Evolutionary conservation across 1,140 invertebrate genomes (phyloP), one percentile per base, ranked within the genome.

Genomic region (Ladona fulva): DNA sequence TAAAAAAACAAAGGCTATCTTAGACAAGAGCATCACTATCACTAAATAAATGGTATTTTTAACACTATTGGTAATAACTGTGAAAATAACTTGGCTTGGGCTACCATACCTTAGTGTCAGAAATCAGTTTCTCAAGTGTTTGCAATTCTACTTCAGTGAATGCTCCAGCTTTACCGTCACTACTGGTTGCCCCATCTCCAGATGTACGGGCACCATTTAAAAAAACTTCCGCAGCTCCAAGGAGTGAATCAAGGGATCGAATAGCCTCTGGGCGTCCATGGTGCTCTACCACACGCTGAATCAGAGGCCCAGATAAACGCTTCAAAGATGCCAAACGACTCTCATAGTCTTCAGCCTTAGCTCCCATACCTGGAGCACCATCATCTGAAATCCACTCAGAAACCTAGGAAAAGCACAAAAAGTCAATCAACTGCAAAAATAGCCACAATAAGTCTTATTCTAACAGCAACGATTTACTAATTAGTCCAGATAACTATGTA

Each of bases 361-460:
- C 52, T 22, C 52, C 52, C 52, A 66, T 66, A 22, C 52, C 93
- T 79, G 93, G 90, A 59, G 93, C 92, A 75, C 96, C 95, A 82
- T 97, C 94, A 80, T 97, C 94, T 79, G 95, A 94, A 0, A 96
- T 85, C 95, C 94, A 96, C 76, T 95, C 92, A n/a, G 92, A 92
- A 16, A 90, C 86, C 83, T 85, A 73, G 24, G 81, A 79, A 0
- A 74, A 37, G 1, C 8, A 37, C 29, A 37, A 5, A 37, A 5
- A 37, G 8, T 37, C 3, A 37, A 37, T 37, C 1, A 37, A n/a
- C n/a, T n/a, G n/a, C n/a, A n/a, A n/a, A n/a, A n/a, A n/a, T n/a
- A n/a, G n/a, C n/a, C n/a, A n/a, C n/a, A n/a, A n/a, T n/a, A n/a
- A n/a, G n/a, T n/a, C n/a, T n/a, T n/a, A n/a, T n/a, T n/a, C n/a